Percentiles rank a stretch among this genome's conserved stretches.
Conservation (phyloP, 1,140 invertebrate genomes). For the Bombus turneri region DNA sequence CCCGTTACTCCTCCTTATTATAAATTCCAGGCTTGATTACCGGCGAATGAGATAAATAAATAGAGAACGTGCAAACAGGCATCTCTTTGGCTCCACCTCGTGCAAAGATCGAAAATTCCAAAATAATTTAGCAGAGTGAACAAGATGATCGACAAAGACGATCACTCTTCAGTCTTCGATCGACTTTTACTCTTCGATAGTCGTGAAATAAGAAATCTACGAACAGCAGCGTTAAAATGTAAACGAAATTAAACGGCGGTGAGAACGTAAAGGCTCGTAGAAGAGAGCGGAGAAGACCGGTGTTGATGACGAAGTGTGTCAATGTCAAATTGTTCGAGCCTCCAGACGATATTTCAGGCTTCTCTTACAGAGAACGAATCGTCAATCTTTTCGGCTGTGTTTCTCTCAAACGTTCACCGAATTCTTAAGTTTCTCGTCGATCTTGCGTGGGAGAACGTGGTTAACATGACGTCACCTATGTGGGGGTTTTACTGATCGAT, state of each 20-base stretch:
- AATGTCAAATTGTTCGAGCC: constrained; percentile 62
- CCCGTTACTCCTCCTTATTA: too few species aligned
- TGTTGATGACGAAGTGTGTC: constrained; percentile 66
- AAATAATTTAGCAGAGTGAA: background rate
- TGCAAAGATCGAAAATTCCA: background rate
- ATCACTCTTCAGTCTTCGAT: background rate
- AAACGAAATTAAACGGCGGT: too few species aligned
- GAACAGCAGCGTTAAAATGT: background rate
- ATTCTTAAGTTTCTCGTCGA: constrained; percentile 35
- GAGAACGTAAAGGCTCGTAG: background rate
- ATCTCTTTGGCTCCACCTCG: too few species aligned
- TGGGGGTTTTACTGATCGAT: constrained; percentile 66
- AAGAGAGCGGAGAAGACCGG: constrained; percentile 25
- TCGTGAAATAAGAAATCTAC: background rate
- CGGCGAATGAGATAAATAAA: too few species aligned
- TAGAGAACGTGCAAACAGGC: too few species aligned
- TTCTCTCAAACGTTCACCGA: constrained; percentile 36
- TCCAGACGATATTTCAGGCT: constrained; percentile 43
- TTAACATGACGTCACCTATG: constrained; percentile 68
- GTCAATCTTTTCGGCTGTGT: constrained; percentile 4
- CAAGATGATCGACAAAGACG: too few species aligned
- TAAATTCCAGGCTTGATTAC: too few species aligned
- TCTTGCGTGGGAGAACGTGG: constrained; percentile 65
- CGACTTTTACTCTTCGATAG: background rate
- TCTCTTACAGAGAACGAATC: constrained; percentile 32